phyloP scores from a whole-genome alignment of 2,113 vertebrate genomes.

The Bombycilla garrulus region DNA sequence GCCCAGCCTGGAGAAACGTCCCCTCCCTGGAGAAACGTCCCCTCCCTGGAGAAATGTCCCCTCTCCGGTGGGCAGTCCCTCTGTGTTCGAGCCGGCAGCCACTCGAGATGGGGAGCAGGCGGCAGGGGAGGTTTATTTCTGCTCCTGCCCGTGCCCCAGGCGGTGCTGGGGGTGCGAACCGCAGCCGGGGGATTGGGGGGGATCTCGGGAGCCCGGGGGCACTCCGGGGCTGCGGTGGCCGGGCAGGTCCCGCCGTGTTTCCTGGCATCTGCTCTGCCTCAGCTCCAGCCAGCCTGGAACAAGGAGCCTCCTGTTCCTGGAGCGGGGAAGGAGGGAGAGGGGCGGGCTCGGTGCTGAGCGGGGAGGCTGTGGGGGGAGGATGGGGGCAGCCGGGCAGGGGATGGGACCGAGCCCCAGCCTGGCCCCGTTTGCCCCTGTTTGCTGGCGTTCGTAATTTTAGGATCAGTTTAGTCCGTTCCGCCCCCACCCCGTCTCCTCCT shows the following conservation, averaged over 20 bases:
- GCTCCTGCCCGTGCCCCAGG: neutral
- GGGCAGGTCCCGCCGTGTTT: neutral
- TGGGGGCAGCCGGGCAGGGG: neutral
- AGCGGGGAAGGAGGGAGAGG: neutral
- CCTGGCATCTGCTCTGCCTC: neutral
- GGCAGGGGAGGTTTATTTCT: neutral
- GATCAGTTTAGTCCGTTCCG: accelerated
- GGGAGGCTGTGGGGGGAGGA: neutral
- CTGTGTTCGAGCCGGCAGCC: neutral
- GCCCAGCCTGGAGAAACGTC: neutral
- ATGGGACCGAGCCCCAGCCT: accelerated
- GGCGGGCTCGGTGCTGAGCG: neutral
- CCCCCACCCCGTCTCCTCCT: neutral
- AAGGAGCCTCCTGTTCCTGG: conserved; percentile 27
- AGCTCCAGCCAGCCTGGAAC: neutral
- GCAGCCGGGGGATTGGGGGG: neutral
- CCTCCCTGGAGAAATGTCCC: neutral
- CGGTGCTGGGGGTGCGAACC: accelerated
- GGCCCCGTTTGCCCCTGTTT: neutral
- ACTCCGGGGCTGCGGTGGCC: neutral
- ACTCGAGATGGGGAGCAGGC: accelerated
- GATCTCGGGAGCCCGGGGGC: accelerated
- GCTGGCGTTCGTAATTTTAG: accelerated
- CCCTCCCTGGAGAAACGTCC: neutral
- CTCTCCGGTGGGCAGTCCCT: neutral